Base-by-base conservation (phyloP, 2,888 invertebrate genomes). In the Synergus japonicus region DNA sequence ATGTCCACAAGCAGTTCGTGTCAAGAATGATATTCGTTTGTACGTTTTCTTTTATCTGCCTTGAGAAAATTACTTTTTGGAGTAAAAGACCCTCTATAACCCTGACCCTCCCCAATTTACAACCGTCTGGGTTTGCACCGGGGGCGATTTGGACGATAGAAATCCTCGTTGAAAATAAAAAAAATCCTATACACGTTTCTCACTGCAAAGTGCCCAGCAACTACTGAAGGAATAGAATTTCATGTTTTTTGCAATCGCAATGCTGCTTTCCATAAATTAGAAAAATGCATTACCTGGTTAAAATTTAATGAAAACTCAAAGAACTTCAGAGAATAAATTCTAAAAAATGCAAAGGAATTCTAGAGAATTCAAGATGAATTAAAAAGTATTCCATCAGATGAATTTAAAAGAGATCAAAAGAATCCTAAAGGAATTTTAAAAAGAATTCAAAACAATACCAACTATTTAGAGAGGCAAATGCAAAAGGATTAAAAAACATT, bases 81-180 rank as follows among this genome's bases (percentile, higher is more conserved):
- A 73, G 73, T 54, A 73, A 37, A 73, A 73, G 73, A 73, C 73
- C 73, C 73, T 73, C 73, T 73, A 73, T 73, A 73, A 73, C 73
- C 49, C 73, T 73, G 73, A 73, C 73, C 73, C 73, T 54, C 73
- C 73, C 73, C 73, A 73, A 73, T 73, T 73, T 73, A 73, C 73
- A 73, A 73, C 73, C 73, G 73, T 73, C 73, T 73, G 73, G 73
- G 73, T 73, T 73, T 73, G 73, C 54, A 73, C 73, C 73, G 46
- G 73, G 73, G 73, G 54, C 73, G 49, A 73, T 54, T 73, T 41
- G 54, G 73, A 60, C 60, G 60, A 73, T 73, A 73, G 73, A 73
- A 73, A 37, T 73, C 73, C 73, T 54, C 49, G 49, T 73, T 73
- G 73, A 73, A 73, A 54, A 73, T 73, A 73, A 73, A 73, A 73